Base-by-base conservation (phyloP, 2,113 vertebrate genomes). In the Hoplias malabaricus region DNA sequence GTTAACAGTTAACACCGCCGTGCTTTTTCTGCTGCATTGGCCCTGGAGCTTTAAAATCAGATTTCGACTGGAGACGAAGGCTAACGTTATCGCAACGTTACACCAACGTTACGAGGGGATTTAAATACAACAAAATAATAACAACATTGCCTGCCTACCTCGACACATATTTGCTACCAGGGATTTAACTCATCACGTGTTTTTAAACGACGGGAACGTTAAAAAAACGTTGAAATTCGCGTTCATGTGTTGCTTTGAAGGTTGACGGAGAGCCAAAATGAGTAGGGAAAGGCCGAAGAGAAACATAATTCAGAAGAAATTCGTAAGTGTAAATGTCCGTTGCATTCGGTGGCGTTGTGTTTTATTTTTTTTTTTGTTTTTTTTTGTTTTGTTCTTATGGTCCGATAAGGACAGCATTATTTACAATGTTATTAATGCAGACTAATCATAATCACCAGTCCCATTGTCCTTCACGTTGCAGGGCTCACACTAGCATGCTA, bases 251-350 rank as follows among this genome's bases (percentile, higher is more conserved):
- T 95, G 94, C 92, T 95, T 94, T 94, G 94, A 93, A 94, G 83
- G 94, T 93, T 95, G 96, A 93, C 94, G 92, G 95, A 97, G 94
- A 94, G 94, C 96, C 98, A 93, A 53, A 93, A 98, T 98, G 97
- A 98, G 93, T 93, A 98, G 95, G 92, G 96, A 96, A 97, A 94
- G 97, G 96, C 97, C 97, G 89, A 98, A 98, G 96, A 96, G 97
- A 93, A 98, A 98, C 95, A 98, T 98, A 92, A 98, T 98, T 92
- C 97, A 98, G 89, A 98, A 98, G 95, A 98, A 96, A 98, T 98
- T 97, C 86, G 97, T 98, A 94, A 98, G 97, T 98, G 86, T 13
- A n/a, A n/a, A n/a, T n/a, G n/a, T n/a, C n/a, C n/a, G n/a, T n/a
- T n/a, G 80, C 33, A 33, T 71, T 50, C 34, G 21, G 29, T 23